These are phyloP conservation scores for Macrophya annulata DNA, from an alignment of 2,888 invertebrate species.

Conservation along the genomic window DNA sequence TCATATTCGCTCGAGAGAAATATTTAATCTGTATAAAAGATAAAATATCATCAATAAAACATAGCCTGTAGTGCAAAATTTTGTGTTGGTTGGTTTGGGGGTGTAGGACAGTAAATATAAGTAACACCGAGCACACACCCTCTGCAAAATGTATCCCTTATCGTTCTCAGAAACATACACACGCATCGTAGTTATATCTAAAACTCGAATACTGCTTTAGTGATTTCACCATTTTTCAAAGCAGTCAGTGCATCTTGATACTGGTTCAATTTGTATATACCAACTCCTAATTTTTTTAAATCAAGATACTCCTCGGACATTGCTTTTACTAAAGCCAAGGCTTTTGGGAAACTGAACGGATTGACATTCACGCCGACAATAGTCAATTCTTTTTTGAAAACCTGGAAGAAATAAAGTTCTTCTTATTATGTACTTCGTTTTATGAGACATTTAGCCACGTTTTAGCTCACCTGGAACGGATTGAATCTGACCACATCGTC, in stretches of 20 bases:
- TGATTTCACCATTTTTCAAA: conserved; percentile 82
- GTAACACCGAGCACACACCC: not conserved
- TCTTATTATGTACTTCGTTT: not conserved
- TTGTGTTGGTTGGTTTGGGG: not conserved
- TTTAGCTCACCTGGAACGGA: conserved; percentile 71
- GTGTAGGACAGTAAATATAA: not conserved
- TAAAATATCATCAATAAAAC: not conserved
- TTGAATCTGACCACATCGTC: conserved; percentile 78
- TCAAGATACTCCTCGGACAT: conserved; percentile 85
- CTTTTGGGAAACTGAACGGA: conserved; percentile 85
- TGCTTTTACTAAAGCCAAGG: conserved; percentile 83
- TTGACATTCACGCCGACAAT: conserved; percentile 86
- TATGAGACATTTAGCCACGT: not conserved
- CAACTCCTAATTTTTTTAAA: conserved; percentile 83
- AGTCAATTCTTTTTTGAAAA: conserved; percentile 85
- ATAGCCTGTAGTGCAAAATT: not conserved
- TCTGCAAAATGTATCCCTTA: not conserved
- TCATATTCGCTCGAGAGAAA: too few relatives aligned
- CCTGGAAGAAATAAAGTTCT: conserved; percentile 75
- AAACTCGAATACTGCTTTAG: conserved; percentile 84
- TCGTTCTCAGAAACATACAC: not conserved
- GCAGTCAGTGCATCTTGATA: conserved; percentile 81
- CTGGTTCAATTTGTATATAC: conserved; percentile 81
- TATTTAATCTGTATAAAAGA: not conserved
- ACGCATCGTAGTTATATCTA: conserved; percentile 51